Percentiles rank a stretch among this genome's conserved stretches.
phyloP scores from a whole-genome alignment of 2,888 invertebrate species.

The Antheraea yamamai region DNA sequence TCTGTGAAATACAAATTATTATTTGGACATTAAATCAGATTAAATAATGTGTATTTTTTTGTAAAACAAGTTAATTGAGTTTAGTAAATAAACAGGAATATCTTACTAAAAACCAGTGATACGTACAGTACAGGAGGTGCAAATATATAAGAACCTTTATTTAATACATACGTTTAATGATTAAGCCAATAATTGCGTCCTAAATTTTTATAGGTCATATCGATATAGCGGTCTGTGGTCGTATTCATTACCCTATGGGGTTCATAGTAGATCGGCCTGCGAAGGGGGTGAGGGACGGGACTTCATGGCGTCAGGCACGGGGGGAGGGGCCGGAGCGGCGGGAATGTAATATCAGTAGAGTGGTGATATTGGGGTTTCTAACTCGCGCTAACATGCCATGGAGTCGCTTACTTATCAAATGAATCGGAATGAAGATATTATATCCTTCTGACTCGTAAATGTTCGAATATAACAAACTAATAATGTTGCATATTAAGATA shows the following conservation, averaged over 20 bases:
- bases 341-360: constrained; percentile 76
- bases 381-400: constrained; percentile 57
- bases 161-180: constrained; percentile 31
- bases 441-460: neutral
- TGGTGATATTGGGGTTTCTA: constrained; percentile 77
- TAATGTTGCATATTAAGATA: too few species aligned
- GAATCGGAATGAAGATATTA: constrained; percentile 32
- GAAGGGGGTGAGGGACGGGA: constrained; percentile 51
- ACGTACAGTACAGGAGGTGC: neutral
- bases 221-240: constrained; percentile 65
- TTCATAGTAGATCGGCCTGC: constrained; percentile 44
- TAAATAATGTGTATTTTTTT: neutral
- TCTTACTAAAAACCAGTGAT: neutral
- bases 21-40: too few species aligned
- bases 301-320: constrained; percentile 63
- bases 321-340: constrained; percentile 46
- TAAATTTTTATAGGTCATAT: constrained; percentile 75
- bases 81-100: neutral
- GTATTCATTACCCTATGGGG: constrained; percentile 76
- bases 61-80: neutral
- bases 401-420: constrained; percentile 46
- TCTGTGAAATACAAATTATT: too few species aligned
- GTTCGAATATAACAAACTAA: too few species aligned
- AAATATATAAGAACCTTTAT: neutral
- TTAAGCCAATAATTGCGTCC: constrained; percentile 62